These are phyloP conservation scores for Himalopsyche anomala DNA, from an alignment of 2,888 invertebrate genomes.

Conservation along the genomic window DNA sequence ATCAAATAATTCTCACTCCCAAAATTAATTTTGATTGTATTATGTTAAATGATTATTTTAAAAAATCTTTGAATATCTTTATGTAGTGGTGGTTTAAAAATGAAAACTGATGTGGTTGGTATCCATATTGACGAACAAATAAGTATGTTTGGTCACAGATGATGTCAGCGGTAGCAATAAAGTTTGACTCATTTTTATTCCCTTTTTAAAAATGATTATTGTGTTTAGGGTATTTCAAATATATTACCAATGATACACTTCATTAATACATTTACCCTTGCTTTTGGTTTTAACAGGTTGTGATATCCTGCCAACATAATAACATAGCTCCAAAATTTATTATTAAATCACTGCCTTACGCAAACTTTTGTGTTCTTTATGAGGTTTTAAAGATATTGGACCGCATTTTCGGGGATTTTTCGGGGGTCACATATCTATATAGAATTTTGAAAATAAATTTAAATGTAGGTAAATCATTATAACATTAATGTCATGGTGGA, in stretches of 20 bases:
- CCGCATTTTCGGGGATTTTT: neutral
- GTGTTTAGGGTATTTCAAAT: neutral
- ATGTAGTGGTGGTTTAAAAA: slow-evolving; percentile 6
- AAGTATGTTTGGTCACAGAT: neutral
- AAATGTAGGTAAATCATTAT: neutral
- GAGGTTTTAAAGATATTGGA: neutral
- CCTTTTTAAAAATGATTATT: slow-evolving; percentile 11
- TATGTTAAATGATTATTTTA: slow-evolving; percentile 13
- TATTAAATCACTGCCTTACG: neutral
- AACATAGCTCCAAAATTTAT: neutral
- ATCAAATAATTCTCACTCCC: neutral
- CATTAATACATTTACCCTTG: neutral
- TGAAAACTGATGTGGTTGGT: no score
- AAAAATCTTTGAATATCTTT: neutral
- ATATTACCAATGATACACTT: neutral
- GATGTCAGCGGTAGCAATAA: slow-evolving; percentile 1
- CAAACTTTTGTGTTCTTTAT: neutral
- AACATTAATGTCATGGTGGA: neutral
- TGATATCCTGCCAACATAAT: no score
- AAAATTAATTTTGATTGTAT: slow-evolving; percentile 31
- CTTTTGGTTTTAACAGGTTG: neutral
- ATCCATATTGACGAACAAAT: neutral
- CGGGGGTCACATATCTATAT: neutral
- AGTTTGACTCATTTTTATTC: slow-evolving; percentile 1
- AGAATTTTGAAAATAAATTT: neutral